These are phyloP conservation scores for Tenualosa thibaudeaui DNA, from an alignment of 2,797 vertebrate genomes.

Conservation along the genomic window DNA sequence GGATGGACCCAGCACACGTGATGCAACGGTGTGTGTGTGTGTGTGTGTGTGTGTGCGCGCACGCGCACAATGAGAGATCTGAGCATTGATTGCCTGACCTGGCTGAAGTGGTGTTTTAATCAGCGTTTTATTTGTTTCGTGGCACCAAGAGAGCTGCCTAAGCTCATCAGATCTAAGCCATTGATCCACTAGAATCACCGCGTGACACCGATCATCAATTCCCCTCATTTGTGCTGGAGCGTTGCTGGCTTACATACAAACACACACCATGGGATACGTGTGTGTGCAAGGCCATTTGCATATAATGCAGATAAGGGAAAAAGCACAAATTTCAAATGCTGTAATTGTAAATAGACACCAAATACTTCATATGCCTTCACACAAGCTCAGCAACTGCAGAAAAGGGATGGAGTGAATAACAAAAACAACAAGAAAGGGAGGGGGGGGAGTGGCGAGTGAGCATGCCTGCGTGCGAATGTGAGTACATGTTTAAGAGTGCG, in stretches of 20 bases:
- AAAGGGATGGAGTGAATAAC: neutral
- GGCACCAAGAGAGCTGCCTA: neutral
- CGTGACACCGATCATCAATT: neutral
- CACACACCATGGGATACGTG: neutral
- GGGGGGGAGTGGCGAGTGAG: neutral
- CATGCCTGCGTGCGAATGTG: neutral
- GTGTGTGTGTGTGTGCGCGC: too few relatives aligned
- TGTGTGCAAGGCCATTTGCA: neutral
- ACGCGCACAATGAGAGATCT: too few relatives aligned
- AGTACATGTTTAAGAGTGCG: neutral
- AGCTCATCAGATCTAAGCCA: neutral
- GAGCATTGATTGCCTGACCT: neutral
- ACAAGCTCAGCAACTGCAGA: neutral
- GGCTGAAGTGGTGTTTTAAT: constrained; percentile 15
- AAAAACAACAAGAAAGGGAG: neutral
- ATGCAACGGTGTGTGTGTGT: neutral
- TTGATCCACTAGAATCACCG: neutral
- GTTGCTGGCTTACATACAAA: neutral
- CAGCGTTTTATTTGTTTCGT: neutral
- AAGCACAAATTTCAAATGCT: neutral
- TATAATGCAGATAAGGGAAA: neutral
- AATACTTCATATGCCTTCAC: neutral
- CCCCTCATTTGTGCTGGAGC: neutral
- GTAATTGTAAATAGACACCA: too few relatives aligned
- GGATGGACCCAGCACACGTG: neutral